Conservation (phyloP, 2,113 vertebrate species). For the Rhinogobius similis region DNA sequence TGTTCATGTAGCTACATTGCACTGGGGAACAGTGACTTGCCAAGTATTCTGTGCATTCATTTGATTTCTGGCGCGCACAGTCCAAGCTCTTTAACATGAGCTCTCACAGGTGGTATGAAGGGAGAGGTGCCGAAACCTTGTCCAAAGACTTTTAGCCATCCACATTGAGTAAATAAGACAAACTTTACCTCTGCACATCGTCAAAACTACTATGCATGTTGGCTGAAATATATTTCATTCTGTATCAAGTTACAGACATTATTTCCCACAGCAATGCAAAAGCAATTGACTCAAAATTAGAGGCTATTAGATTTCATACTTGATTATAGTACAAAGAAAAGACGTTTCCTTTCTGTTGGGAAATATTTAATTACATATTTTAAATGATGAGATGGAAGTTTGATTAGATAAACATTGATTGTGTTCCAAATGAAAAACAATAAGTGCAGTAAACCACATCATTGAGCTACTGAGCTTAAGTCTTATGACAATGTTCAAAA, state of each 20-base stretch:
- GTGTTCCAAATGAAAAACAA: slow-evolving; percentile 34
- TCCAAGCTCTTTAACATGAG: slow-evolving; percentile 52
- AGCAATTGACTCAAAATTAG: slow-evolving; percentile 28
- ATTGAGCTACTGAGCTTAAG: not conserved
- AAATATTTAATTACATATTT: slow-evolving; percentile 47
- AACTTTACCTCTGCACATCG: slow-evolving; percentile 8
- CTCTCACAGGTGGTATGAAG: slow-evolving; percentile 42
- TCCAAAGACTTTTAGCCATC: not conserved
- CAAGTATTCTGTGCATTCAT: slow-evolving; percentile 71
- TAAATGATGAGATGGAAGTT: not conserved
- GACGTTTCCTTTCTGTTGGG: slow-evolving; percentile 32
- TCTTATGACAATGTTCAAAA: not conserved
- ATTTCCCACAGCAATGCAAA: slow-evolving; percentile 31
- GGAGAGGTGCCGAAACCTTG: slow-evolving; percentile 18
- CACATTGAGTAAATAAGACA: slow-evolving; percentile 1
- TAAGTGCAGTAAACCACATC: slow-evolving; percentile 17
- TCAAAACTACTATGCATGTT: not conserved
- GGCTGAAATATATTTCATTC: not conserved
- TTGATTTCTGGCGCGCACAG: slow-evolving; percentile 61
- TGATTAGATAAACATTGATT: not conserved
- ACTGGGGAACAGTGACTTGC: slow-evolving; percentile 64
- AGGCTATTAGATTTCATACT: slow-evolving; percentile 54
- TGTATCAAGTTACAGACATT: slow-evolving; percentile 50
- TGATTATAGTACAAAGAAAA: slow-evolving; percentile 42
- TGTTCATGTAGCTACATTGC: slow-evolving; percentile 82